A percentile compares a stretch with the other conserved stretches of the same genome.
phyloP scores from a whole-genome alignment of 2,113 vertebrate species.

The Rhodinocichla rosea region DNA sequence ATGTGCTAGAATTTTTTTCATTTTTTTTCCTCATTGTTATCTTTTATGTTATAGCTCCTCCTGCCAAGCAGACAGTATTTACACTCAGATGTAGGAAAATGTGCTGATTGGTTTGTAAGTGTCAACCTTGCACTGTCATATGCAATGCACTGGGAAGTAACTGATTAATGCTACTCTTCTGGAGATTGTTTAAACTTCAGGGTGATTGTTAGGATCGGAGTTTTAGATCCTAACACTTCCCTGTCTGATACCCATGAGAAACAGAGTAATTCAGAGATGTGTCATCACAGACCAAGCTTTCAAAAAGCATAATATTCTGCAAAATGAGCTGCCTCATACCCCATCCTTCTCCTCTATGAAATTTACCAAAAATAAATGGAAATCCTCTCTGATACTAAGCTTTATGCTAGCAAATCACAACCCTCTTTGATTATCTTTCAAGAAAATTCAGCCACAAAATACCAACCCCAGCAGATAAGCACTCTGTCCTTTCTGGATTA shows the following conservation, averaged over 20 bases:
- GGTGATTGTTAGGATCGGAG: background rate
- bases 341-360: background rate
- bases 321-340: background rate
- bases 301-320: conserved; percentile 5
- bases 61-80: background rate
- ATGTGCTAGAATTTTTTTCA: background rate
- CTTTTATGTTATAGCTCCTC: background rate
- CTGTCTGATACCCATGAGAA: background rate
- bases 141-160: background rate
- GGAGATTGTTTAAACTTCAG: background rate
- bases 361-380: conserved; percentile 30
- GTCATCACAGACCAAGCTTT: background rate
- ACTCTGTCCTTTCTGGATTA: background rate
- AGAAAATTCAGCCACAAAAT: background rate
- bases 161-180: background rate
- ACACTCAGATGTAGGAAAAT: background rate
- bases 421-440: conserved; percentile 21
- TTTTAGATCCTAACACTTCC: background rate
- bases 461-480: background rate
- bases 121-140: background rate
- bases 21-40: background rate
- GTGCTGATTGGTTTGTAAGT: background rate
- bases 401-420: background rate
- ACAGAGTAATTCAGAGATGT: background rate
- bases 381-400: background rate